Percentiles rank a stretch among this genome's conserved stretches.
Evolutionary conservation across 2,113 vertebrate genomes (phyloP).

Genomic region (Panthera tigris): DNA sequence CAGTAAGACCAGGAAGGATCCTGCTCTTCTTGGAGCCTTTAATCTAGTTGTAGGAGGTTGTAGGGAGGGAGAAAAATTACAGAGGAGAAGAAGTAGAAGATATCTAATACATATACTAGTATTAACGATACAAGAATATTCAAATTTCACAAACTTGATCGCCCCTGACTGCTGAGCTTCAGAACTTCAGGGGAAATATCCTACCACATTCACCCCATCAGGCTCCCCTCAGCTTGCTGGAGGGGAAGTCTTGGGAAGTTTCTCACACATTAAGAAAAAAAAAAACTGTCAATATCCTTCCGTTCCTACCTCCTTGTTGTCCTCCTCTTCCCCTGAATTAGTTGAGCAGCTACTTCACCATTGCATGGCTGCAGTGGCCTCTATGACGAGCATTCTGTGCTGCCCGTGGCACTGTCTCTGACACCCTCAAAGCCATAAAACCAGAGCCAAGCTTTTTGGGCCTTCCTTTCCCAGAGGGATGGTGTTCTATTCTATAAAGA

Average conservation of each 20-base stretch:
- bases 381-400: neutral
- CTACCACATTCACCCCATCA: accelerated
- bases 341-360: neutral
- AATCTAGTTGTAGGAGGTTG: neutral
- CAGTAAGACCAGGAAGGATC: neutral
- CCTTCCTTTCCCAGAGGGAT: neutral
- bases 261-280: neutral
- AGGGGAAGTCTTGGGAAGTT: neutral
- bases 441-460: neutral
- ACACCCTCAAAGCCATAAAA: neutral
- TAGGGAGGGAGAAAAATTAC: neutral
- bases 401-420: neutral
- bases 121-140: neutral
- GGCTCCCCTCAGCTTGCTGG: neutral
- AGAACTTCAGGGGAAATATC: neutral
- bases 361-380: no score
- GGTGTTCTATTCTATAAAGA: neutral
- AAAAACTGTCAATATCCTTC: neutral
- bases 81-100: neutral
- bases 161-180: no score
- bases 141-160: neutral
- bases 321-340: neutral
- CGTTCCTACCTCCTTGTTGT: neutral
- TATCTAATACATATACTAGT: neutral
- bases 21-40: neutral